phyloP scores from a whole-genome alignment of 1,140 invertebrate genomes.

The Bombus terrestris region DNA sequence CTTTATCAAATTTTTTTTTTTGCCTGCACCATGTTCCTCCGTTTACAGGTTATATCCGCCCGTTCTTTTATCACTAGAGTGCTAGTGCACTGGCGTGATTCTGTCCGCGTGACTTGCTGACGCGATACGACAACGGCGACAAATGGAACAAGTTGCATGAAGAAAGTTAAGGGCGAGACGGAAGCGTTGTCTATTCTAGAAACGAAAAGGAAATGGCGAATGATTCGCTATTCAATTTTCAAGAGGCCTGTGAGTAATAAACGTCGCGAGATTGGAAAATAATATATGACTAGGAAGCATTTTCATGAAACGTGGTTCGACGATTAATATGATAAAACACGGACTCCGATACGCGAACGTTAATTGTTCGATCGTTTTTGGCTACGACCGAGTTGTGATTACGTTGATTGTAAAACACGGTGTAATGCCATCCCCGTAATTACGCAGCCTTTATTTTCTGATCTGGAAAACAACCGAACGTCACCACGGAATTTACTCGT shows the following conservation, averaged over 20 bases:
- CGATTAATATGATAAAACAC: constrained; percentile 50
- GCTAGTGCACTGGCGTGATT: constrained; percentile 23
- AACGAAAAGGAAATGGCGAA: accelerated
- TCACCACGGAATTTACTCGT: constrained; percentile 45
- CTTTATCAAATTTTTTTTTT: constrained; percentile 39
- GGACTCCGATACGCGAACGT: constrained; percentile 21
- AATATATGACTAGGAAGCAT: neutral
- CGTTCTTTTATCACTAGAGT: constrained; percentile 53
- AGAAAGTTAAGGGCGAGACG: constrained; percentile 55
- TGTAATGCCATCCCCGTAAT: constrained; percentile 44
- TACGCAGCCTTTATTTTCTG: constrained; percentile 50
- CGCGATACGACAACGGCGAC: constrained; percentile 40
- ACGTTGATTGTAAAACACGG: constrained; percentile 54
- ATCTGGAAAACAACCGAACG: constrained; percentile 26
- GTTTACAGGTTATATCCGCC: constrained; percentile 3
- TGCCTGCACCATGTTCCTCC: neutral
- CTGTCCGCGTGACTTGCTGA: constrained; percentile 27
- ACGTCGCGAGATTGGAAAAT: neutral
- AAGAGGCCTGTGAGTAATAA: neutral
- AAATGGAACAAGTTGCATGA: constrained; percentile 64
- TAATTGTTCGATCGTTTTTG: constrained; percentile 38
- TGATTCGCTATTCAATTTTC: neutral
- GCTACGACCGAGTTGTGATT: constrained; percentile 16
- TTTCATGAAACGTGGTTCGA: neutral
- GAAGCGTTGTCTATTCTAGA: neutral